These are phyloP conservation scores for Marasmarcha lunaedactyla DNA, from an alignment of 2,888 invertebrate species.

Conservation along the genomic window DNA sequence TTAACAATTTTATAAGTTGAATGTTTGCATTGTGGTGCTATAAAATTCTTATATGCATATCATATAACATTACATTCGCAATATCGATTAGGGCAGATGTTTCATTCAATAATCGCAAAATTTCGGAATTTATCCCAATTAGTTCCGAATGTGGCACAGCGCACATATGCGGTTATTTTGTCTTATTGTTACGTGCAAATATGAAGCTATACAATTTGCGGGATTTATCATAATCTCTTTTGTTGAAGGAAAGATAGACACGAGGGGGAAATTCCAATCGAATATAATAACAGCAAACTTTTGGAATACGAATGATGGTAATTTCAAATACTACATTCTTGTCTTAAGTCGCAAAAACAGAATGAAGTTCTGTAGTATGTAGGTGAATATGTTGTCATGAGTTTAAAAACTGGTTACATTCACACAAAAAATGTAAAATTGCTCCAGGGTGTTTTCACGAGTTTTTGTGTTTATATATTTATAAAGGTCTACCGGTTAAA, in stretches of 20 bases:
- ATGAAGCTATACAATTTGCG: constrained; percentile 67
- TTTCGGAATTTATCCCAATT: constrained; percentile 61
- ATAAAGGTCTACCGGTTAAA: constrained; percentile 29
- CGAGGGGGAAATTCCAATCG: constrained; percentile 28
- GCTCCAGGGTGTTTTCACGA: too few species aligned
- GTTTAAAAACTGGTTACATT: too few species aligned
- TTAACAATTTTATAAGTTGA: not conserved
- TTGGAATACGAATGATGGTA: constrained; percentile 22
- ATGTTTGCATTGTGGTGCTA: not conserved
- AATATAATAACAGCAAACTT: constrained; percentile 2
- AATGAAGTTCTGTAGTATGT: too few species aligned
- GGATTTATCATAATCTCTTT: constrained; percentile 66
- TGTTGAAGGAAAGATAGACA: constrained; percentile 42
- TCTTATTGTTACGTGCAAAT: constrained; percentile 60
- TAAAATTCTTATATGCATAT: not conserved
- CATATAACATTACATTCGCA: not conserved
- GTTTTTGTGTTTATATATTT: too few species aligned
- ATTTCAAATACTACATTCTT: too few species aligned
- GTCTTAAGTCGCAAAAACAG: too few species aligned
- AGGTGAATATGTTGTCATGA: too few species aligned
- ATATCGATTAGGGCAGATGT: constrained; percentile 44
- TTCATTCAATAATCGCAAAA: constrained; percentile 42
- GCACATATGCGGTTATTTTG: constrained; percentile 63
- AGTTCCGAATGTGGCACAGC: constrained; percentile 63
- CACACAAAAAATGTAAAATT: too few species aligned